Evolutionary conservation across 1,140 invertebrate species (phyloP), one percentile per base, ranked within the genome.

Genomic region (Hypothenemus hampei): DNA sequence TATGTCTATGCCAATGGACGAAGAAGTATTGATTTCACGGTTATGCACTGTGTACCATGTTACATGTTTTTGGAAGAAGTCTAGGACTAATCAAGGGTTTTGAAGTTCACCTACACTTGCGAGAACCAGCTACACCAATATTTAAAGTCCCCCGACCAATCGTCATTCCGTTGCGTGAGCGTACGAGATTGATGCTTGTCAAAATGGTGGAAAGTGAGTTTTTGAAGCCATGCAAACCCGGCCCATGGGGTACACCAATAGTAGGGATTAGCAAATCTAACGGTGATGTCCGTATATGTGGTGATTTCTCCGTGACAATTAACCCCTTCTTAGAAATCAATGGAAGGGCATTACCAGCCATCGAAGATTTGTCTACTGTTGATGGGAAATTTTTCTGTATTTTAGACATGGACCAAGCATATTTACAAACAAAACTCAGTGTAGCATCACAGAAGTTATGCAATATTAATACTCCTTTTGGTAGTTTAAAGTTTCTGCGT

Each of bases 261-360:
- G 75, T 77, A 0, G 62, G 73, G 0, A 70, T 79, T 10, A 33
- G 71, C 23, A 79, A 79, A 63, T 62, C 60, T 16, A 65, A 71
- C 53, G 72, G 70, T 6, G 59, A 56, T 3, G 56, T 70, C 16
- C 29, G 60, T 41, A 36, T 60, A n/a, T 64, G 65, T 33, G 64
- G 59, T 18, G 63, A 65, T 47, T 65, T 60, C 36, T 63, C 57
- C 26, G 29, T 59, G n/a, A 65, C 64, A 8, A 13, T 62, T 41
- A 69, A 68, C 45, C 63, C 62, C 33, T n/a, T 43, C 37, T 39
- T 69, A 36, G 24, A 50, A 15, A 35, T 57, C 11, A 37, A 57
- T 24, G 57, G 54, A 13, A 64, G 60, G 39, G 65, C 61, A n/a
- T 37, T 65, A 10, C 66, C 59, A 3, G 44, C 29, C 10, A 56